Base-by-base conservation (phyloP, 1,140 invertebrate species). In the Drosophila carrolli region DNA sequence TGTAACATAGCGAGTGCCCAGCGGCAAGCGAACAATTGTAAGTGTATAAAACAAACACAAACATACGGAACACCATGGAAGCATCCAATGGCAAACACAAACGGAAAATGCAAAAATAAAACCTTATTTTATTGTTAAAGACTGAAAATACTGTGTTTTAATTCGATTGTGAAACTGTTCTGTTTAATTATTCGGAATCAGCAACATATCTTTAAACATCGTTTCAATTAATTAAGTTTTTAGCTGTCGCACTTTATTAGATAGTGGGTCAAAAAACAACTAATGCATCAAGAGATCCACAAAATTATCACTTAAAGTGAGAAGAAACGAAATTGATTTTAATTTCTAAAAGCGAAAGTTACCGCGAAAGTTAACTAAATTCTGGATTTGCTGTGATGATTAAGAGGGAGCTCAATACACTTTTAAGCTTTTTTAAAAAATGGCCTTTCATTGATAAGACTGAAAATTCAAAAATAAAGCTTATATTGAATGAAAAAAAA, bases 101-200 rank as follows among this genome's bases (percentile, higher is more conserved):
- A 43, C 53, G 61, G 44, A 76, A 85, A 81, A 86, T 71, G 70
- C 79, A 72, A 67, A 81, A 86, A 86, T 82, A 88, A 82, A 86
- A 75, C 73, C 80, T 89, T 86, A 77, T 88, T 88, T 89, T 88
- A 89, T 88, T 88, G 83, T 88, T 88, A 88, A 88, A 88, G 83
- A 88, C 83, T 88, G 83, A 88, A 86, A 43, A 44, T 46, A 16
- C 47, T 61, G 27, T 23, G 51, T 72, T 41, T 58, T 48, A 46
- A 72, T 72, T 72, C 9, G 6, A 11, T 19, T 13, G 7, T 9
- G 35, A 6, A 29, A 9, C 16, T 13, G 4, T 13, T 16, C 35
- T 29, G 35, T 11, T 46, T 35, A 60, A 38, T 40, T 10, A 5
- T 5, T 14, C 7, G 16, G 16, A 62, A 37, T 43, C 38, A 7